A percentile compares a stretch with the other conserved stretches of the same genome.
These are phyloP conservation scores for Athalia cordata DNA, from an alignment of 2,888 invertebrate genomes.

Conservation along the genomic window DNA sequence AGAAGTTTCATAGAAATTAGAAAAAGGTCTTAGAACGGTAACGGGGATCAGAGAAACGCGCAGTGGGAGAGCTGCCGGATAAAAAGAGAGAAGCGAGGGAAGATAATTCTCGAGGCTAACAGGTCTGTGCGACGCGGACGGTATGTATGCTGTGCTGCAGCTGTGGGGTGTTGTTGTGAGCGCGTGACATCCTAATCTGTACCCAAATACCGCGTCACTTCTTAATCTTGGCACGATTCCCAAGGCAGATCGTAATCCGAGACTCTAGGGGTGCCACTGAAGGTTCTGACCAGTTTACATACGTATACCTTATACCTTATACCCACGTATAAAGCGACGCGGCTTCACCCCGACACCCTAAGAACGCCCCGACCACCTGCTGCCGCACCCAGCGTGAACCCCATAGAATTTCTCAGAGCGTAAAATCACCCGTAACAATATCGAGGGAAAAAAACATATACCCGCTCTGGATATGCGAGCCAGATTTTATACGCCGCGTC, in stretches of 20 bases:
- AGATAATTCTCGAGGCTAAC: neutral
- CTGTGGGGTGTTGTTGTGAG: constrained; percentile 56
- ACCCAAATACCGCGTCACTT: constrained; percentile 53
- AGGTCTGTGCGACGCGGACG: neutral
- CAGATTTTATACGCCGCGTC: too few species aligned
- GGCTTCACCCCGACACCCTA: constrained; percentile 18
- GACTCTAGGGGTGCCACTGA: constrained; percentile 56
- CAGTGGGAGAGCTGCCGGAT: neutral
- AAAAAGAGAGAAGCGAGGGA: neutral
- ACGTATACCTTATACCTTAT: neutral
- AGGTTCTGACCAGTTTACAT: neutral
- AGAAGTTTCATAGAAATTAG: too few species aligned
- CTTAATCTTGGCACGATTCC: constrained; percentile 66
- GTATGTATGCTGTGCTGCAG: neutral
- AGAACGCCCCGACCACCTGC: constrained; percentile 29
- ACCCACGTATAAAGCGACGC: too few species aligned
- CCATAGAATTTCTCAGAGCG: constrained; percentile 40
- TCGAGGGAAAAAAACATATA: constrained; percentile 2
- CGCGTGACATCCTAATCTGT: constrained; percentile 67
- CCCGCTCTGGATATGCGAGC: too few species aligned
- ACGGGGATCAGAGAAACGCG: neutral
- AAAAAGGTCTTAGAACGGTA: too few species aligned
- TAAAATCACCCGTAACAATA: constrained; percentile 33
- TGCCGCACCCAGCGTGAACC: constrained; percentile 17
- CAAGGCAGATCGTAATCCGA: constrained; percentile 67